A percentile compares a stretch with the other conserved stretches of the same genome.
These are phyloP conservation scores for Hypomecis atomaria DNA, from an alignment of 2,888 invertebrate species.

Conservation along the genomic window DNA sequence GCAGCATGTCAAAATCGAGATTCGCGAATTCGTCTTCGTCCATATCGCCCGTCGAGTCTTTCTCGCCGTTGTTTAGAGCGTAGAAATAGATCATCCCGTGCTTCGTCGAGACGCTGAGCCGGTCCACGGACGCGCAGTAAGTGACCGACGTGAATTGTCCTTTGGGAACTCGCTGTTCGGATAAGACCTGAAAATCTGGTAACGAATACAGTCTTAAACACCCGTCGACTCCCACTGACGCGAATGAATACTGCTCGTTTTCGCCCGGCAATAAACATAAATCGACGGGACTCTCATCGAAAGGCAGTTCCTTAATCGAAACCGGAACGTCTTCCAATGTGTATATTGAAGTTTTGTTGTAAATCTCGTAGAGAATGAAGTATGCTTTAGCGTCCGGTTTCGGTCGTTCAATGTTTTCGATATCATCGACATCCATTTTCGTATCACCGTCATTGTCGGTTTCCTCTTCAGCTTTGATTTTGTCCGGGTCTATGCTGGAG, in stretches of 20 bases:
- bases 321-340: constrained; percentile 85
- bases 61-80: constrained; percentile 89
- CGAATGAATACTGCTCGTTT: constrained; percentile 86
- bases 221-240: constrained; percentile 91
- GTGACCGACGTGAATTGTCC: constrained; percentile 92
- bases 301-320: constrained; percentile 85
- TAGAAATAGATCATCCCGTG: constrained; percentile 93
- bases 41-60: constrained; percentile 88
- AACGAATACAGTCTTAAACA: constrained; percentile 89
- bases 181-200: constrained; percentile 87
- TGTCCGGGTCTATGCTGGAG: constrained; percentile 68
- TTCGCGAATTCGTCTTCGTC: constrained; percentile 87
- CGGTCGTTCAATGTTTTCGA: constrained; percentile 59
- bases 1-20: constrained; percentile 77
- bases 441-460: constrained; percentile 68
- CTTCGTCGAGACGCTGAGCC: constrained; percentile 93
- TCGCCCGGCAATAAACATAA: constrained; percentile 87
- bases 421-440: constrained; percentile 78
- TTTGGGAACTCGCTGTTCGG: constrained; percentile 87
- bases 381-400: constrained; percentile 68
- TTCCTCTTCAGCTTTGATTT: constrained; percentile 63
- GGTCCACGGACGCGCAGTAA: constrained; percentile 94
- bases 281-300: constrained; percentile 88
- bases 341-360: constrained; percentile 67
- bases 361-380: constrained; percentile 72